Evolutionary conservation across 2,888 invertebrate genomes (phyloP).

Genomic region (Pandemis cinnamomeana): DNA sequence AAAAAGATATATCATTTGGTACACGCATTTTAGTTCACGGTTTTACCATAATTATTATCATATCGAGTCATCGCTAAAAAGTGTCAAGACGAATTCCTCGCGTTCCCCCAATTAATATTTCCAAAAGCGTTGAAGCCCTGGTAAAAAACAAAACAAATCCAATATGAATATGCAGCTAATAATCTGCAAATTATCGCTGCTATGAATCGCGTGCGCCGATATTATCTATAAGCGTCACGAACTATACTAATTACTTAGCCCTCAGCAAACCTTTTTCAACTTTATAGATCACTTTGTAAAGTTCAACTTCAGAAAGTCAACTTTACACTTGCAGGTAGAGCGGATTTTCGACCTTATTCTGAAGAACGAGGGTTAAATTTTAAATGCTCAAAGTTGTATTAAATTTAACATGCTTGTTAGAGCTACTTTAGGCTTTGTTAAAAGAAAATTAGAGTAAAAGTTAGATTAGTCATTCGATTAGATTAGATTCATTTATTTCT

Average conservation of each 20-base stretch:
- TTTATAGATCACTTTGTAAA: not conserved
- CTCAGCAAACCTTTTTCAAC: not conserved
- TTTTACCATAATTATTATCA: too few relatives aligned
- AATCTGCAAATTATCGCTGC: slow-evolving; percentile 29
- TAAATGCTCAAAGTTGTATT: not conserved
- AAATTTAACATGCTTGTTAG: not conserved
- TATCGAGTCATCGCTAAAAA: too few relatives aligned
- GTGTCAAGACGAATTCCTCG: not conserved
- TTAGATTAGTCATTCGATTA: not conserved
- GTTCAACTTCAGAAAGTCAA: not conserved
- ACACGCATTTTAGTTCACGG: too few relatives aligned
- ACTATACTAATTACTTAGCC: slow-evolving; percentile 38
- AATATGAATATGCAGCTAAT: slow-evolving; percentile 26
- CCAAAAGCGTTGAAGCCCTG: not conserved
- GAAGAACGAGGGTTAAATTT: not conserved
- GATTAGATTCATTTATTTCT: too few relatives aligned
- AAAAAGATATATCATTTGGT: too few relatives aligned
- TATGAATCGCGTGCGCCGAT: slow-evolving; percentile 33
- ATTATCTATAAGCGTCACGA: slow-evolving; percentile 31
- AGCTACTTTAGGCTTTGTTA: not conserved
- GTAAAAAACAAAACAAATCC: slow-evolving; percentile 33
- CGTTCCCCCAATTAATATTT: not conserved
- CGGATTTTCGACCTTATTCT: not conserved
- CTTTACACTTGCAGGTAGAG: not conserved
- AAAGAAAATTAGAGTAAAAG: not conserved